Conservation (phyloP, 1,140 invertebrate genomes). For the Carposina sasakii region DNA sequence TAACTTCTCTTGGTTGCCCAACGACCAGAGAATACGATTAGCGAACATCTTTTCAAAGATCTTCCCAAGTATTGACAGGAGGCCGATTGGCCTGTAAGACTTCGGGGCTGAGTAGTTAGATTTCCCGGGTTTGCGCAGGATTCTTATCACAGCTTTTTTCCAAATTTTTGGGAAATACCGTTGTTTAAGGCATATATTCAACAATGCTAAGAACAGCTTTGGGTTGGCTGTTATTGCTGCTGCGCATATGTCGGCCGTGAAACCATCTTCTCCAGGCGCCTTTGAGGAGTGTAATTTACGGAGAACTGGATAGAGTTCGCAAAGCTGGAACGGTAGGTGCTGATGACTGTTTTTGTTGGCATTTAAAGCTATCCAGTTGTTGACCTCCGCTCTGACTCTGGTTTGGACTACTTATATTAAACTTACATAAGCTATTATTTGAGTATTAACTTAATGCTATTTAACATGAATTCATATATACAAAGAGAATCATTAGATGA, state of each 20-base stretch:
- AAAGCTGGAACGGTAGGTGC: too few relatives aligned
- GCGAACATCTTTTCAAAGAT: constrained; percentile 4
- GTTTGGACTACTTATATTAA: too few relatives aligned
- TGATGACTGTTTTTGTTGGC: too few relatives aligned
- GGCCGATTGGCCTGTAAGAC: constrained; percentile 2
- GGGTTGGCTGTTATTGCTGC: neutral
- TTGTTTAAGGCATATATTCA: neutral
- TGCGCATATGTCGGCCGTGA: constrained; percentile 3
- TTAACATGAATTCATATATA: too few relatives aligned
- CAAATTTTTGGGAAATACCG: neutral
- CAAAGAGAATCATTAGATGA: too few relatives aligned
- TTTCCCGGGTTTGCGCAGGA: constrained; percentile 1
- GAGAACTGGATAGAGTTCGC: too few relatives aligned
- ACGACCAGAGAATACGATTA: neutral
- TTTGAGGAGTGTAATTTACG: neutral
- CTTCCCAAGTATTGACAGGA: neutral
- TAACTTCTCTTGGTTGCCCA: neutral
- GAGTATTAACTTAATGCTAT: too few relatives aligned
- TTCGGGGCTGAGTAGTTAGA: neutral
- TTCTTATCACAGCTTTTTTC: constrained; percentile 1
- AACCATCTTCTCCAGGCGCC: constrained; percentile 3
- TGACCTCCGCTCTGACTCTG: too few relatives aligned
- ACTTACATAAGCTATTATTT: too few relatives aligned
- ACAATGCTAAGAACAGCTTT: neutral
- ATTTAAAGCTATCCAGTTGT: too few relatives aligned